Evolutionary conservation across 2,888 invertebrate genomes (phyloP).

Genomic region (Drosophila anomalata): DNA sequence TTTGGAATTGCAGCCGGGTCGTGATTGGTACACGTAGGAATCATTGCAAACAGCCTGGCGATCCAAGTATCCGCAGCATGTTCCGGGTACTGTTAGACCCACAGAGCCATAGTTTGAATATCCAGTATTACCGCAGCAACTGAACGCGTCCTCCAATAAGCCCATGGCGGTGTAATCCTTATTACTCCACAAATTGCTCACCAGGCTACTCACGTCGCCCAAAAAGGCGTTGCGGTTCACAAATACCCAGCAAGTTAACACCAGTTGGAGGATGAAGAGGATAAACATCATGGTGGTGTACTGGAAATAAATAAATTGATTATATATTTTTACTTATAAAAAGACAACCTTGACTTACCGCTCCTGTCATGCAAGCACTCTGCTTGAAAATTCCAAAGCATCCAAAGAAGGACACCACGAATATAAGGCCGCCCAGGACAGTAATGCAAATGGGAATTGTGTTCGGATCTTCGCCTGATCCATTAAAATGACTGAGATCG

Average conservation of each 20-base stretch:
- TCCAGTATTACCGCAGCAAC: conserved; percentile 71
- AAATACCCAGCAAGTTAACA: conserved; percentile 89
- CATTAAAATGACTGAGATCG: conserved; percentile 85
- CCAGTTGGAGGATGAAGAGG: conserved; percentile 89
- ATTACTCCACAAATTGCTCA: conserved; percentile 83
- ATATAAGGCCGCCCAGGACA: conserved; percentile 88
- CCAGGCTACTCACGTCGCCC: conserved; percentile 84
- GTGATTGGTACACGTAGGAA: conserved; percentile 22
- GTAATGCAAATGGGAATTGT: conserved; percentile 88
- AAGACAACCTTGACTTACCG: conserved; percentile 85
- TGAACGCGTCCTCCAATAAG: conserved; percentile 69
- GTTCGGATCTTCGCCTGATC: conserved; percentile 84
- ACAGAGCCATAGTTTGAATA: conserved; percentile 42
- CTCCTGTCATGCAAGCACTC: conserved; percentile 93
- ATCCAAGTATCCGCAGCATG: conserved; percentile 68
- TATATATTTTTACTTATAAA: not conserved
- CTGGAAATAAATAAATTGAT: conserved; percentile 83
- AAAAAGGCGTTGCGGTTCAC: conserved; percentile 86
- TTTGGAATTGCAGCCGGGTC: conserved; percentile 58
- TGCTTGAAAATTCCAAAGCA: conserved; percentile 95
- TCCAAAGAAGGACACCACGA: conserved; percentile 93
- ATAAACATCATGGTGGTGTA: conserved; percentile 89
- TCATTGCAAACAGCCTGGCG: conserved; percentile 40
- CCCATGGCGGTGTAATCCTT: conserved; percentile 73
- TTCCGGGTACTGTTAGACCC: conserved; percentile 55